A percentile compares a stretch with the other conserved stretches of the same genome.
Conservation (phyloP, 2,113 vertebrate genomes). For the Apaloderma vittatum region DNA sequence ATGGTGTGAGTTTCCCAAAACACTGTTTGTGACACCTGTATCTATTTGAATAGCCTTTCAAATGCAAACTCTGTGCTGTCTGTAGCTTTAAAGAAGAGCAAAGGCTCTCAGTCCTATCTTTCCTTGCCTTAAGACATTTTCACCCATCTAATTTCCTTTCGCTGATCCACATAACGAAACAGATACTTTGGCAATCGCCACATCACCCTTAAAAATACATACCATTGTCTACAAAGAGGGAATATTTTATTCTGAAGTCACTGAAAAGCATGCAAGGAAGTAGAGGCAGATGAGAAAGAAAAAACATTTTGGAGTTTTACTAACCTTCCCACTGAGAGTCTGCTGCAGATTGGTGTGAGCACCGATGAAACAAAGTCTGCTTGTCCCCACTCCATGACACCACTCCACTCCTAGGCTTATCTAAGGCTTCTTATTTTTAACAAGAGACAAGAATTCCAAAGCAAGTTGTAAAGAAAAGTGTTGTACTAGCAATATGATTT, state of each 20-base stretch:
- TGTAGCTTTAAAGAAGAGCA: background rate
- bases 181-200: background rate
- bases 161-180: background rate
- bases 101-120: background rate
- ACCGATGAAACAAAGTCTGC: accelerated
- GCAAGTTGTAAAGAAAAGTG: background rate
- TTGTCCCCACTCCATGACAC: background rate
- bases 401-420: background rate
- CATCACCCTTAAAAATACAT: background rate
- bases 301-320: background rate
- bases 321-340: background rate
- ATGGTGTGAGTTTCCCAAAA: background rate
- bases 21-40: background rate
- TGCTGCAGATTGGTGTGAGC: background rate
- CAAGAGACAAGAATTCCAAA: background rate
- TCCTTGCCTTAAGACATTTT: background rate
- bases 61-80: background rate
- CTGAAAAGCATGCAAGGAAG: background rate
- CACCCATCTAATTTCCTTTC: background rate
- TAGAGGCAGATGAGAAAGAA: background rate
- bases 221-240: background rate
- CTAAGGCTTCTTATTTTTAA: background rate
- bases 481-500: background rate
- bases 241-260: background rate
- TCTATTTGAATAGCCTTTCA: background rate